Evolutionary conservation across 1,140 invertebrate species (phyloP).

Genomic region (Colletes gigas): DNA sequence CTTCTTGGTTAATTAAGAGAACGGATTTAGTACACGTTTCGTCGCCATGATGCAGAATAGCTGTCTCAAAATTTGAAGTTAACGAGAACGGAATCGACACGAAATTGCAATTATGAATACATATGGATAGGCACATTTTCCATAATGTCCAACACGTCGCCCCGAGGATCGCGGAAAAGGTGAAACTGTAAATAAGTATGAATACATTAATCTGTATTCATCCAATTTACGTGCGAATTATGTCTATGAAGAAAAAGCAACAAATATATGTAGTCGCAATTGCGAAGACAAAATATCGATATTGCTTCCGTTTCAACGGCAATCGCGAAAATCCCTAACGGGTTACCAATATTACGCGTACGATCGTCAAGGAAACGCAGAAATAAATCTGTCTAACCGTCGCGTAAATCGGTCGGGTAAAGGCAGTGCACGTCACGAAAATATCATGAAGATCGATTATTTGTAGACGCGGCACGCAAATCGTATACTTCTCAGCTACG

Average conservation of each 20-base stretch:
- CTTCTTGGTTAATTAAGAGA: too few relatives aligned
- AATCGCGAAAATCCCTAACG: slow-evolving; percentile 21
- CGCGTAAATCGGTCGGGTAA: slow-evolving; percentile 24
- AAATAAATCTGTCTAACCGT: not conserved
- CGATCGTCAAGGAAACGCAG: not conserved
- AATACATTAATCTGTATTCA: not conserved
- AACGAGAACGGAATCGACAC: not conserved
- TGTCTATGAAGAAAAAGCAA: slow-evolving; percentile 5
- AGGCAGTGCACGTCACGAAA: not conserved
- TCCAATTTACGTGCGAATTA: slow-evolving; percentile 20
- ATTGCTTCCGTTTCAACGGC: not conserved
- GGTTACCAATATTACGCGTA: slow-evolving; percentile 28
- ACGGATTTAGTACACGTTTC: too few relatives aligned
- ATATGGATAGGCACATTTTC: not conserved
- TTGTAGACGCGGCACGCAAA: slow-evolving; percentile 11
- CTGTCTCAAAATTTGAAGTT: not conserved
- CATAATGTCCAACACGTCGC: not conserved
- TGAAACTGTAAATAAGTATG: slow-evolving; percentile 9
- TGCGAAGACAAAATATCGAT: not conserved
- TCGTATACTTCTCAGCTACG: not conserved
- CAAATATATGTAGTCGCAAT: not conserved
- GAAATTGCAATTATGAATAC: not conserved
- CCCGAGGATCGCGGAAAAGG: not conserved
- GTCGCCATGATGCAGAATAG: not conserved
- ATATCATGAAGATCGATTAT: not conserved